Conservation (phyloP, 64 coral and sea anemone genomes). For the Pocillopora verrucosa region DNA sequence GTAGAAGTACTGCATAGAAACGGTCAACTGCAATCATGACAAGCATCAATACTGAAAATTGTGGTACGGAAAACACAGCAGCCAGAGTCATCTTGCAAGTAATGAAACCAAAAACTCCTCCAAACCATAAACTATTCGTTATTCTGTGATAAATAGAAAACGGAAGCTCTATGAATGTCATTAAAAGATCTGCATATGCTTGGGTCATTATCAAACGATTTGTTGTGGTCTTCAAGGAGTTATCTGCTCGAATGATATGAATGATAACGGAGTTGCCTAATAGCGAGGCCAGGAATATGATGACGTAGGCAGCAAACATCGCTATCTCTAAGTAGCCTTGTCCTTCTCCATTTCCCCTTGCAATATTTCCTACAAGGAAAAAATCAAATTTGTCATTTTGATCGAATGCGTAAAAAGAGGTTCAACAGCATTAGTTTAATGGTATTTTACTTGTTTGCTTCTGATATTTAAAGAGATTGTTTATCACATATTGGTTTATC, state of each 20-base stretch:
- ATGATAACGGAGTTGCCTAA: conserved; percentile 19
- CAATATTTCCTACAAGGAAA: too few relatives aligned
- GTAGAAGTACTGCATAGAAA: background rate
- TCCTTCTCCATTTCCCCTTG: too few relatives aligned
- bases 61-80: background rate
- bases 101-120: background rate
- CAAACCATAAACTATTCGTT: too few relatives aligned
- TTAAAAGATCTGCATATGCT: background rate
- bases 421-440: too few relatives aligned
- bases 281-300: background rate
- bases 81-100: background rate
- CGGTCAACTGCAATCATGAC: conserved; percentile 13
- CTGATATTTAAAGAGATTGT: too few relatives aligned
- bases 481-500: too few relatives aligned
- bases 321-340: too few relatives aligned
- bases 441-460: too few relatives aligned
- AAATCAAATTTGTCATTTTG: too few relatives aligned
- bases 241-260: background rate
- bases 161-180: too few relatives aligned
- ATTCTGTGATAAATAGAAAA: too few relatives aligned
- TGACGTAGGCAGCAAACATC: background rate
- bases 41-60: background rate
- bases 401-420: too few relatives aligned
- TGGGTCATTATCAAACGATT: conserved; percentile 12
- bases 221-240: background rate